Base-by-base conservation (phyloP, 2,797 vertebrate genomes). In the Sparidentex hasta region DNA sequence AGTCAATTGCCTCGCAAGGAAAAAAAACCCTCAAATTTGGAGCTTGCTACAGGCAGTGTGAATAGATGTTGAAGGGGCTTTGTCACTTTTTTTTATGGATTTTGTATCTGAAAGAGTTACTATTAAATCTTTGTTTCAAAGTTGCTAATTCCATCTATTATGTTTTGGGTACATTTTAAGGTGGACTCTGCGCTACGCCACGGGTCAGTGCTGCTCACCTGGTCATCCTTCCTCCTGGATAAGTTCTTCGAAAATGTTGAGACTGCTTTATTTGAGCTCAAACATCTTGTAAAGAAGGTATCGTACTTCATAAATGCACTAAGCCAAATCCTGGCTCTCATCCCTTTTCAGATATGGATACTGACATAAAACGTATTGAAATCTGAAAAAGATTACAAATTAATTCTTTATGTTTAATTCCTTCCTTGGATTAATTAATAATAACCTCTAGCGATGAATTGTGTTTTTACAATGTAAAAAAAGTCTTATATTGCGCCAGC, bases 191-290 rank as follows among this genome's bases (percentile, higher is more conserved):
- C 94, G 12, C 86, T 97, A 82, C 92, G 92, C 21, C 92, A 92
- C 69, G 97, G 96, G 20, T 92, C 96, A 74, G 95, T 94, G 11
- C 80, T 94, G 69, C 83, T 96, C 65, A 96, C 94, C 5, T 97
- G 97, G 97, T 96, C 96, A 55, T 97, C 96, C 65, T 85, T 95
- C 38, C 90, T 91, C 1, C 87, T 97, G 62, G 94, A 95, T 79
- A 93, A 84, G 72, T 97, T 96, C 85, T 96, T 97, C 86, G 85
- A 92, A 68, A 95, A 96, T 71, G 94, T 93, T 61, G 93, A 96
- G 48, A 72, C 81, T 41, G 92, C 95, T 87, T 87, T 96, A 77
- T 61, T 84, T 91, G 85, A 94, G 50, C 95, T 95, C 77, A 94
- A 92, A 76, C 84, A 92, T 25, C 73, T 96, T 79, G 86, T 96